Base-by-base conservation (phyloP, 2,113 vertebrate genomes). In the Motacilla alba region DNA sequence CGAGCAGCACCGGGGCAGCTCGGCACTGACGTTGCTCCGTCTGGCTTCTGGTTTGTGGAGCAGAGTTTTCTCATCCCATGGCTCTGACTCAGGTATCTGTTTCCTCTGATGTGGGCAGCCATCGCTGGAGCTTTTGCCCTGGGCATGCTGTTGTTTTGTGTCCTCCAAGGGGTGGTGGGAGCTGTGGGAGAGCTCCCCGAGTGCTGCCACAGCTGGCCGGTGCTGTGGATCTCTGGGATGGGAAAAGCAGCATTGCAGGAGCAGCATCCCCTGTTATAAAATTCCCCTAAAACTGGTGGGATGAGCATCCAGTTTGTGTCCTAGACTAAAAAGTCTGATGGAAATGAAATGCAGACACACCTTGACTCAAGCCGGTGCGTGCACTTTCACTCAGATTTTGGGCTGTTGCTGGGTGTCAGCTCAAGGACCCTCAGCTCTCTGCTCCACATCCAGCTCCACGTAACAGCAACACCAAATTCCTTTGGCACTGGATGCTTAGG, bases 81-180 rank as follows among this genome's bases (percentile, higher is more conserved):
- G 64, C 90, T 95, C 85, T 95, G 94, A 94, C 85, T 95, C 92
- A 94, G 90, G 95, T 92, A 60, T 73, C 96, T 70, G 69, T 56
- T 85, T 80, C 43, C 83, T 94, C 94, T 92, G 84, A 93, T 94
- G 94, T 93, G 95, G 94, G 94, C 89, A 94, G 78, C 80, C 9
- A 2, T 39, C 4, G 4, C 64, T 72, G 72, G 46, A 66, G 84
- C 23, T 64, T 64, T 75, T 56, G 49, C 78, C 81, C 47, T 3
- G 35, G 84, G 82, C 70, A 53, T 0, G 1, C 22, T 2, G 23
- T 55, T 33, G 33, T 39, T 74, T 39, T 59, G 26, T 23, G 69
- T 56, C 30, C 94, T 58, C 53, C 33, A 12, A 16, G 33, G 67
- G 58, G 19, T 49, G 55, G 58, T 39, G 39, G 21, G 43, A 72